Evolutionary conservation across 2,888 invertebrate species (phyloP), one percentile per base, ranked within the genome.

Genomic region (Cheilosia grossa): DNA sequence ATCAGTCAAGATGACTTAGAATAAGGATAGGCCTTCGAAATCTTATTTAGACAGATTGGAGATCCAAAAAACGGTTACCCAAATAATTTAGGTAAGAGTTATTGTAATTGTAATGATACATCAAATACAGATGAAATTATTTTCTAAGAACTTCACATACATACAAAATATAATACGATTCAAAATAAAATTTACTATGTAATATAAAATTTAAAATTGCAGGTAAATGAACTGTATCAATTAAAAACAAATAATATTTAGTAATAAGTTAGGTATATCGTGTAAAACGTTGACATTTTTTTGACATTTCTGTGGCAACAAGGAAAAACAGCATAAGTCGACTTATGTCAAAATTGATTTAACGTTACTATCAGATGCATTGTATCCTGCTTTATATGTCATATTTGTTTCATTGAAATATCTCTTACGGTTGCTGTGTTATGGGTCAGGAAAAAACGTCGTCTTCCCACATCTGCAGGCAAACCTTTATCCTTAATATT

Each of bases 1-100:
- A 82, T 80, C 86, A 85, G 73, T 86, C 87, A 69, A 89, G 89
- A 87, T 89, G 89, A 89, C 87, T 88, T 85, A 56, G 63, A 30
- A 21, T 67, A 61, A 13, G n/a, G 42, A 33, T 56, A 19, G 9
- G n/a, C 24, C 21, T 63, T 47, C 9, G 44, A 51, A 58, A 42
- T 30, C 24, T 9, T 40, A 69, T 64, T 69, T 58, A 56, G 56
- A 58, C 15, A 17, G 7, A 37, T 17, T 15, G 17, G 30, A 49
- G 21, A 40, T 3, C 4, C 37, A 24, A 33, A 19, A 51, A 47
- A 37, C 2, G 42, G 17, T 59, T 69, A 49, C 56, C 54, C n/a
- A 30, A 30, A 54, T n/a, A 51, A 13, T 30, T 33, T 44, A 66
- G 27, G 17, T 51, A 44, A 56, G 40, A 54, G 13, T 42, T 61